Evolutionary conservation across 2,797 vertebrate genomes (phyloP).

Genomic region (Smutsia temminckii): DNA sequence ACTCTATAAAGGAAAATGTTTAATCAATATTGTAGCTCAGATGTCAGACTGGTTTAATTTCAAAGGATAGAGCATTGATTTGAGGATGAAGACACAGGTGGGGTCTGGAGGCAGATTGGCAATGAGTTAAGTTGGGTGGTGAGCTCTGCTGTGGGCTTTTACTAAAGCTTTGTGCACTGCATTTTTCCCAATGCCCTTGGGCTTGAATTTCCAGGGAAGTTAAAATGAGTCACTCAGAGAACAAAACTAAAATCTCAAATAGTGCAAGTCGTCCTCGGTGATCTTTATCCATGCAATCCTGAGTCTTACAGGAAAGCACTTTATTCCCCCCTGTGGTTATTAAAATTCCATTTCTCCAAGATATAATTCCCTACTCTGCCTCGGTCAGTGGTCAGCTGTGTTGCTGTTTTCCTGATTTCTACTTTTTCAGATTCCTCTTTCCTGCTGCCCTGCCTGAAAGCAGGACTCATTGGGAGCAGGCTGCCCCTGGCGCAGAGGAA

Average conservation of each 20-base stretch:
- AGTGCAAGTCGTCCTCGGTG: background rate
- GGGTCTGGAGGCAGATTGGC: background rate
- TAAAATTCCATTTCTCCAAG: slow-evolving; percentile 51
- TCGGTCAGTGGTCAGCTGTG: background rate
- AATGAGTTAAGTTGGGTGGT: background rate
- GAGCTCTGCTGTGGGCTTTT: background rate
- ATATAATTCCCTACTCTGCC: background rate
- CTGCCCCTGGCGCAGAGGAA: background rate
- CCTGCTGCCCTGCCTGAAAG: background rate
- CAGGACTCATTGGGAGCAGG: background rate
- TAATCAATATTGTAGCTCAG: background rate
- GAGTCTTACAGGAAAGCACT: slow-evolving; percentile 14
- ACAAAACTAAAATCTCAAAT: slow-evolving; percentile 41
- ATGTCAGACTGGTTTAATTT: slow-evolving; percentile 46
- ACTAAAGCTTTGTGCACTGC: background rate
- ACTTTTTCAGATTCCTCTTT: background rate
- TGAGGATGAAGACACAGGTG: background rate
- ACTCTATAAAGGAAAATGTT: slow-evolving; percentile 41
- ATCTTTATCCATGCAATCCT: background rate
- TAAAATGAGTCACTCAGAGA: background rate
- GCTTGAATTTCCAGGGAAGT: slow-evolving; percentile 15
- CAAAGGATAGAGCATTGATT: slow-evolving; percentile 23
- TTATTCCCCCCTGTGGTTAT: background rate
- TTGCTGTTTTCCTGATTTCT: slow-evolving; percentile 33
- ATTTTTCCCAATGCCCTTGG: background rate